Percentiles rank a stretch among this genome's conserved stretches.
Conservation (phyloP, 1,140 invertebrate species). For the Delia radicum region DNA sequence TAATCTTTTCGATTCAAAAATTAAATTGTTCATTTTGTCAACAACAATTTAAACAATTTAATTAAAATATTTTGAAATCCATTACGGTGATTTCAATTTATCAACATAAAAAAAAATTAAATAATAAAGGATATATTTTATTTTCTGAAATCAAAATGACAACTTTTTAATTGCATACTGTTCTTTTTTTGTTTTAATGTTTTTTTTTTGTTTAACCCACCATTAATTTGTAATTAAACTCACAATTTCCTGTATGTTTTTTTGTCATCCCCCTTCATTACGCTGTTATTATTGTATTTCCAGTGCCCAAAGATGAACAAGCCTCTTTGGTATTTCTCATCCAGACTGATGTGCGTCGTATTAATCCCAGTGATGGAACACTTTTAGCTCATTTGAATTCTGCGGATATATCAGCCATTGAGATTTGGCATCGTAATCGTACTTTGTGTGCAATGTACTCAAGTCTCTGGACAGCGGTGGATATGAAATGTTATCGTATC, state of each 20-base stretch:
- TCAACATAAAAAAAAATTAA: neutral
- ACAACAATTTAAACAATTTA: too few species aligned
- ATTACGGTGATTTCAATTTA: too few species aligned
- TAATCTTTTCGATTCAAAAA: too few species aligned
- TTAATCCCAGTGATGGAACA: conserved; percentile 31
- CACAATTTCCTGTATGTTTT: neutral
- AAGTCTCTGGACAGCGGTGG: conserved; percentile 47
- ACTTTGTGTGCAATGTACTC: conserved; percentile 70
- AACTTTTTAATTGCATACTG: neutral
- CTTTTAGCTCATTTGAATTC: conserved; percentile 16
- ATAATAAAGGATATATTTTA: neutral
- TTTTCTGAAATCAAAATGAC: too few species aligned
- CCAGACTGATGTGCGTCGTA: conserved; percentile 36
- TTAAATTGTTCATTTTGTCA: too few species aligned
- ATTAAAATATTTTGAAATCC: too few species aligned
- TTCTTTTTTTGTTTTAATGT: neutral
- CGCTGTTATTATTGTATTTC: neutral
- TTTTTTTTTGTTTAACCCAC: too few species aligned
- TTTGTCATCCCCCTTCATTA: neutral
- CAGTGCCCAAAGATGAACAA: conserved; percentile 37
- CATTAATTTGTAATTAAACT: too few species aligned
- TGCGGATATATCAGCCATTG: conserved; percentile 36
- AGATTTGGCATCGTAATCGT: conserved; percentile 61
- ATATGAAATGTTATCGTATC: conserved; percentile 62
- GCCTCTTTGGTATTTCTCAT: conserved; percentile 42